Evolutionary conservation across 2,888 invertebrate genomes (phyloP), one percentile per base, ranked within the genome.

Genomic region (Apamea anceps): DNA sequence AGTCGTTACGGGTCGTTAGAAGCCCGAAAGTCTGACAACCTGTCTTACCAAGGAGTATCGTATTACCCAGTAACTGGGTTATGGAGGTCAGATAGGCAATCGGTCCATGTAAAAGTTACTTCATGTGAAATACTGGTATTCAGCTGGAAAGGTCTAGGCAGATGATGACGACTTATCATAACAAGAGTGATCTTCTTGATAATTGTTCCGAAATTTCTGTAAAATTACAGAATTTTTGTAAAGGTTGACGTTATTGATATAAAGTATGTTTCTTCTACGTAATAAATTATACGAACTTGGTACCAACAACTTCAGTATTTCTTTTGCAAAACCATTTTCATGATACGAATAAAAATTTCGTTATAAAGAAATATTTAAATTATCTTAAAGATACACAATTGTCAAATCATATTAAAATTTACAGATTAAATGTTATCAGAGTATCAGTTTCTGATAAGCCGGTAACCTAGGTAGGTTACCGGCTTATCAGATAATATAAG

Each of bases 381-480:
- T 25, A 21, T 45, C 32, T 15, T 8, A 21, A 45, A 79, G 13
- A 37, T 48, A 12, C 8, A 25, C 13, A 63, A 62, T 37, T 54
- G 37, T 2, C 25, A 15, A 18, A 60, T 75, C 57, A 25, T 48
- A 48, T 79, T 67, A 12, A 37, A 18, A 28, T 8, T 4, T 65
- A 12, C 5, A 42, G 25, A 74, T 21, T 13, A 10, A 0, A 15
- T 51, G 15, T 32, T 32, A 83, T 67, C 76, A 42, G n/a, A 37
- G 21, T 75, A 66, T 32, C n/a, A 45, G 18, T 54, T 45, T 54
- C 13, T 74, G 32, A 77, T 54, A 75, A 18, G n/a, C n/a, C n/a
- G n/a, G n/a, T n/a, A 57, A 66, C n/a, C n/a, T 21, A 25, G 25
- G 28, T 32, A 63, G 8, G 5, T 25, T 28, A 48, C n/a, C 12